phyloP scores from a whole-genome alignment of 1,140 invertebrate genomes.

The Dendroctonus valens region DNA sequence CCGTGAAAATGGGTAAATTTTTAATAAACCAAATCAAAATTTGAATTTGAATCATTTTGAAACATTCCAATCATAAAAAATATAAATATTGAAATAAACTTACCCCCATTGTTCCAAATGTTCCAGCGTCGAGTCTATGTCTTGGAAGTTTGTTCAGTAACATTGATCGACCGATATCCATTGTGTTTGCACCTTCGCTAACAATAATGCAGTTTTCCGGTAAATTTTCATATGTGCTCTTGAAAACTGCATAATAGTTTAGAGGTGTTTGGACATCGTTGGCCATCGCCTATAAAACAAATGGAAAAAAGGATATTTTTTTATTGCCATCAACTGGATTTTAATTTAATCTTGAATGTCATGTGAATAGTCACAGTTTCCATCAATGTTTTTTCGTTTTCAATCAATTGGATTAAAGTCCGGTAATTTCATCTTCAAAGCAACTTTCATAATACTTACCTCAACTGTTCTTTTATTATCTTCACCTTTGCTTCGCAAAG shows the following conservation, averaged over 20 bases:
- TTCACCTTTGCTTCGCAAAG: constrained; percentile 58
- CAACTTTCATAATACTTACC: constrained; percentile 47
- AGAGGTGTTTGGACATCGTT: constrained; percentile 70
- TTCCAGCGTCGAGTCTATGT: constrained; percentile 86
- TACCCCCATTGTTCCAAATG: constrained; percentile 95
- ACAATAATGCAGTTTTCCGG: constrained; percentile 86
- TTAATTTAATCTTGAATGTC: too few species aligned
- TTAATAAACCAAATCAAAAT: too few species aligned
- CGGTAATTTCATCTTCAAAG: background rate
- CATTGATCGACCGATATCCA: constrained; percentile 94
- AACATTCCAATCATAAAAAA: too few species aligned
- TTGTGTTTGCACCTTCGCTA: constrained; percentile 98
- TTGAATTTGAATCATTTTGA: too few species aligned
- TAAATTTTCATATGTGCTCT: constrained; percentile 70
- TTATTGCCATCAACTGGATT: too few species aligned
- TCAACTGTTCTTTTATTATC: constrained; percentile 60
- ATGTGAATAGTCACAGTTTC: too few species aligned
- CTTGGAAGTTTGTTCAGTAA: constrained; percentile 74
- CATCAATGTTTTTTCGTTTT: too few species aligned
- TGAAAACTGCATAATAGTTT: constrained; percentile 92
- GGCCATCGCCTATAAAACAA: constrained; percentile 53
- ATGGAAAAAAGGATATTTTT: too few species aligned
- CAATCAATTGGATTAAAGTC: too few species aligned
- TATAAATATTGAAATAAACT: too few species aligned
- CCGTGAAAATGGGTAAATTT: too few species aligned